Conservation (phyloP, 2,113 vertebrate species). For the Cochlearius cochlearius region DNA sequence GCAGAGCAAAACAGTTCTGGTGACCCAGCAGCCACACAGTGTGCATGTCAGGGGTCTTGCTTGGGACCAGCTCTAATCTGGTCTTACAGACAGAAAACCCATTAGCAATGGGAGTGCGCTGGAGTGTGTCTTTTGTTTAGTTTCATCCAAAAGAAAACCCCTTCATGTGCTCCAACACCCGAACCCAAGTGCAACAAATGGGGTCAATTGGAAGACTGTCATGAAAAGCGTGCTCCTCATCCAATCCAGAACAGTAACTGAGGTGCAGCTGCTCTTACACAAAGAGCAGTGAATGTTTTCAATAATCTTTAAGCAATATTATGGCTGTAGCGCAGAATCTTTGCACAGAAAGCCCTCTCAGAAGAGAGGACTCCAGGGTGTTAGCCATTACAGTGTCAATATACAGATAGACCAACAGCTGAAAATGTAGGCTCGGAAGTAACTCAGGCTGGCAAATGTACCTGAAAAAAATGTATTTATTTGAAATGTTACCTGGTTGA, state of each 20-base stretch:
- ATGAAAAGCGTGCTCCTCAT: background rate
- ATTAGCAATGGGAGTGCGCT: fast-evolving
- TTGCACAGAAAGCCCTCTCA: background rate
- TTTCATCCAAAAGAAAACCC: background rate
- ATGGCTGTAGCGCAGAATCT: background rate
- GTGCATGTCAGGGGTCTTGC: background rate
- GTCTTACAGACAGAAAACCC: background rate
- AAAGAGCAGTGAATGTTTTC: background rate
- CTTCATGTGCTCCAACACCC: background rate
- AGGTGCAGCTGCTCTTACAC: background rate
- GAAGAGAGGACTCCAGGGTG: background rate
- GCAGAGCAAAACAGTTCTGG: background rate
- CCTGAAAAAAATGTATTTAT: background rate
- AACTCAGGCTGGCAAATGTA: background rate
- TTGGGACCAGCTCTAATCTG: background rate
- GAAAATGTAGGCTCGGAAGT: background rate
- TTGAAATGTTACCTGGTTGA: background rate
- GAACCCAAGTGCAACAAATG: background rate
- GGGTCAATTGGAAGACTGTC: background rate
- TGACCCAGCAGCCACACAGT: background rate
- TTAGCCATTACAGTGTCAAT: background rate
- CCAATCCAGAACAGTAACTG: background rate
- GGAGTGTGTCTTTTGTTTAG: background rate
- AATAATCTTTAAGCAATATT: background rate
- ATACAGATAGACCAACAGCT: background rate